Evolutionary conservation across 2,113 vertebrate genomes (phyloP), one percentile per base, ranked within the genome.

Genomic region (Cichladusa arquata): DNA sequence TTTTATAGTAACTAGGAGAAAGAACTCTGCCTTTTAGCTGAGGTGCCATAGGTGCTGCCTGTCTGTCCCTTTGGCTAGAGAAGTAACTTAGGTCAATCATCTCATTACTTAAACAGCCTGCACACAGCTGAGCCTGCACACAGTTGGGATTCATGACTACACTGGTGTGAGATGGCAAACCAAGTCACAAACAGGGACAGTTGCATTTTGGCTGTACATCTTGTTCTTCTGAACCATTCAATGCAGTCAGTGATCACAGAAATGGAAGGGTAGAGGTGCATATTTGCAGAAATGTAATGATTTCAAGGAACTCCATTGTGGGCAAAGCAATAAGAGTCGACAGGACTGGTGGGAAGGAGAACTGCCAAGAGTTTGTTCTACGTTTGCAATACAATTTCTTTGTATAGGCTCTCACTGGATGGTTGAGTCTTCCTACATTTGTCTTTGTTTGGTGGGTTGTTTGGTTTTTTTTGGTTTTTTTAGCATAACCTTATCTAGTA

Each of bases 301-400:
- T 83, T 80, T 85, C 12, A 80, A 56, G 54, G n/a, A 73, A 10
- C 33, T 80, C 0, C 44, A 2, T 14, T 19, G 26, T 60, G 60
- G 81, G 60, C 45, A 29, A 40, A 81, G 53, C 34, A 36, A 51
- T 42, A 36, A 36, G 48, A 51, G n/a, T 29, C 0, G 0, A 22
- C 29, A 87, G 47, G 76, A 40, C 18, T 58, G 50, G 26, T 83
- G 47, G 45, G 69, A 72, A 44, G 51, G 51, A 72, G 17, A 44
- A 28, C 25, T 50, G 45, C 1, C 6, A 31, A n/a, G 54, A n/a
- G 20, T 56, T 64, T 64, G 36, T 82, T 33, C 50, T 48, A 2
- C 1, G 0, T 74, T 88, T 88, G 40, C 66, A 36, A 8, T 67
- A 51, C 0, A 0, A 51, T 26, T 56, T 36, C 29, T 67, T 56